A percentile compares a stretch with the other conserved stretches of the same genome.
Evolutionary conservation across 2,113 vertebrate genomes (phyloP).

Genomic region (Hucho hucho): DNA sequence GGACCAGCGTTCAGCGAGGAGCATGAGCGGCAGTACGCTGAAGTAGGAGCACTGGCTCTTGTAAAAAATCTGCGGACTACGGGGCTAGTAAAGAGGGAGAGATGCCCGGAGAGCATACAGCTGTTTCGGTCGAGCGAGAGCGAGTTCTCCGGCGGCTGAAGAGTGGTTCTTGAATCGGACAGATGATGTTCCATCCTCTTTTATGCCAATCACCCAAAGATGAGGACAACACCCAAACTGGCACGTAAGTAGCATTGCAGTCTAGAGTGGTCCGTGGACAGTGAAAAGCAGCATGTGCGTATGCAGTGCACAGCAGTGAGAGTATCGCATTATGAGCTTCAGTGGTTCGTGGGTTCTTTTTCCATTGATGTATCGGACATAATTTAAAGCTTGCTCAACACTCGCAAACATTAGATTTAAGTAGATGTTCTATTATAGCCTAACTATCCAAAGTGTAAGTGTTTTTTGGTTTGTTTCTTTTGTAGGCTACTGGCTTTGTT

Average conservation of each 20-base stretch:
- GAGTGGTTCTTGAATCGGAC: constrained; percentile 38
- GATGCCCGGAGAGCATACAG: constrained; percentile 24
- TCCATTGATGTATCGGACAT: not conserved
- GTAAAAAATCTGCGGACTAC: constrained; percentile 46
- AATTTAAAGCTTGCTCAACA: not conserved
- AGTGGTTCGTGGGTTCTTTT: not conserved
- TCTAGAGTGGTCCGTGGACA: constrained; percentile 35
- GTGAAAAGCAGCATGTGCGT: constrained; percentile 17
- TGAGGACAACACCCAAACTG: constrained; percentile 81
- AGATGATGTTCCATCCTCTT: constrained; percentile 52
- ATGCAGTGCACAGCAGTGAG: constrained; percentile 3
- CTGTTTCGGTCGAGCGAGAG: constrained; percentile 25
- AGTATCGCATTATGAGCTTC: constrained; percentile 5
- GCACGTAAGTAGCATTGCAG: constrained; percentile 81
- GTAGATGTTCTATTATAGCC: not conserved
- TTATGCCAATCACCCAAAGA: constrained; percentile 84
- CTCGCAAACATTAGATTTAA: not conserved
- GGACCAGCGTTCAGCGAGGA: constrained; percentile 64
- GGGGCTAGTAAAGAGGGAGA: constrained; percentile 10
- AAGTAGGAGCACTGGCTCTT: constrained; percentile 33
- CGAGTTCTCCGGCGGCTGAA: constrained; percentile 21
- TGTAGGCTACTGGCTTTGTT: not conserved
- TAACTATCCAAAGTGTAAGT: not conserved
- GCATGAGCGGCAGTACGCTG: constrained; percentile 65
- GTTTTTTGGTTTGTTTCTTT: not conserved